A percentile compares a stretch with the other conserved stretches of the same genome.
These are phyloP conservation scores for Scarus forsteni DNA, from an alignment of 2,797 vertebrate genomes.

Conservation along the genomic window DNA sequence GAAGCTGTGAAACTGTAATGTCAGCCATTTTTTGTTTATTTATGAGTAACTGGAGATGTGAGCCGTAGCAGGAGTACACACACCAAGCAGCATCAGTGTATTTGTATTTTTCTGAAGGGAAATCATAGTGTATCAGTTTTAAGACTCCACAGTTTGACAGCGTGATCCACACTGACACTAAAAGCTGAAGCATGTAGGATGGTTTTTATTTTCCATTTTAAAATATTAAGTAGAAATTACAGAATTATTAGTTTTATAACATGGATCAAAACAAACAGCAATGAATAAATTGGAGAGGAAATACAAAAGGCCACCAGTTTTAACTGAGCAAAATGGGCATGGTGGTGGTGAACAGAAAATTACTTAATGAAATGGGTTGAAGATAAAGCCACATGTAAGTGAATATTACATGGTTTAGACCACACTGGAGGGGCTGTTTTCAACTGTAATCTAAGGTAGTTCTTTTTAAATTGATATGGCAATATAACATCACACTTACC, in stretches of 20 bases:
- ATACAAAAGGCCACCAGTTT: not conserved
- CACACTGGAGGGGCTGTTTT: not conserved
- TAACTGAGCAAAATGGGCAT: not conserved
- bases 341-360: not conserved
- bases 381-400: not conserved
- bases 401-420: not conserved
- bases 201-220: not conserved
- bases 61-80: not conserved
- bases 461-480: too few relatives aligned
- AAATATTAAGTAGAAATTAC: not conserved
- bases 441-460: not conserved
- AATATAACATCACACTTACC: too few relatives aligned
- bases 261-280: not conserved
- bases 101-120: not conserved
- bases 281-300: not conserved
- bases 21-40: constrained; percentile 7
- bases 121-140: not conserved
- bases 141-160: not conserved
- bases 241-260: not conserved
- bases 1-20: constrained; percentile 13
- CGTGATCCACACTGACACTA: not conserved
- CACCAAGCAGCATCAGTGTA: not conserved
- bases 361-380: not conserved
- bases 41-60: not conserved
- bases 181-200: not conserved